A percentile compares a stretch with the other conserved stretches of the same genome.
Conservation (phyloP, 2,888 invertebrate species). For the Lithophane leautieri region DNA sequence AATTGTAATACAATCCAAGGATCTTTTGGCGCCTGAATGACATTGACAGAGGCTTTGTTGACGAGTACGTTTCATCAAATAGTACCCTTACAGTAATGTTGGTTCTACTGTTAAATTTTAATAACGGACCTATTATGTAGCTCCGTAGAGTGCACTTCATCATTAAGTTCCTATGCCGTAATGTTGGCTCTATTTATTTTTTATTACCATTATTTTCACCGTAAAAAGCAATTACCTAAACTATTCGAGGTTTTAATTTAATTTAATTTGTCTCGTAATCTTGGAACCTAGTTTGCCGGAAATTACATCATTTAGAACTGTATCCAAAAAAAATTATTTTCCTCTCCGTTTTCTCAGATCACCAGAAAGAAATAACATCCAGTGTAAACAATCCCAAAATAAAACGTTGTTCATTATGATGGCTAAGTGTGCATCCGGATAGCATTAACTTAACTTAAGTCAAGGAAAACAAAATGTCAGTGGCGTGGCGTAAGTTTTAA, state of each 20-base stretch:
- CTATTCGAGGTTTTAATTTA: too few relatives aligned
- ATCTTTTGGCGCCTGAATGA: neutral
- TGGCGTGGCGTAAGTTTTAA: conserved; percentile 82
- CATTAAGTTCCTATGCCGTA: too few relatives aligned
- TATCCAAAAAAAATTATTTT: neutral
- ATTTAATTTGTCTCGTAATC: neutral
- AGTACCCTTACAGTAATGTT: too few relatives aligned
- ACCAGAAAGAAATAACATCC: neutral
- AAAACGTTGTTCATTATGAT: conserved; percentile 69
- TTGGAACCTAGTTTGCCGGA: neutral
- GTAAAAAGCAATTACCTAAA: too few relatives aligned
- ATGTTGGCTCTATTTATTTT: too few relatives aligned
- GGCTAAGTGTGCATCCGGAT: conserved; percentile 77
- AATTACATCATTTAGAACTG: neutral
- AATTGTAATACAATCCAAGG: neutral
- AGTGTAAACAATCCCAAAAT: conserved; percentile 35
- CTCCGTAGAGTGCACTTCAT: too few relatives aligned
- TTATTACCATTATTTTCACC: too few relatives aligned
- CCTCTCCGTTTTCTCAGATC: neutral
- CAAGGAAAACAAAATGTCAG: conserved; percentile 83
- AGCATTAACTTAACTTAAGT: conserved; percentile 74
- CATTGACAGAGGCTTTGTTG: neutral
- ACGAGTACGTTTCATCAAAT: neutral
- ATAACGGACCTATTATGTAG: too few relatives aligned
- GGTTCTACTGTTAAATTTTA: too few relatives aligned